These are phyloP conservation scores for Campoplex capitator DNA, from an alignment of 2,888 invertebrate genomes.

Conservation along the genomic window DNA sequence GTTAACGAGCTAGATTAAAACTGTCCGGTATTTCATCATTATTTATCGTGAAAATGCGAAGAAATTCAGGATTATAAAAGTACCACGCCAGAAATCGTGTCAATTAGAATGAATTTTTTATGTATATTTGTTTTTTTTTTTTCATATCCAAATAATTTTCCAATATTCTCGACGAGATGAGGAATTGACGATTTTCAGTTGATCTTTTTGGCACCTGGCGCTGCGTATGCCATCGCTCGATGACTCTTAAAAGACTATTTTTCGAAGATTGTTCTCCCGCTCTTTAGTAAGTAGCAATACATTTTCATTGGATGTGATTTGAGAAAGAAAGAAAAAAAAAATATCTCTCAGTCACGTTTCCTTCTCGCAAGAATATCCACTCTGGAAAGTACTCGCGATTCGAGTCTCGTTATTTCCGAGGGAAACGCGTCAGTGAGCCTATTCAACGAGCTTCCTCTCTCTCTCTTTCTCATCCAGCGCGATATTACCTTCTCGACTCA, in stretches of 20 bases:
- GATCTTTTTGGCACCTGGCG: no score
- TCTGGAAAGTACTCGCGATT: not conserved
- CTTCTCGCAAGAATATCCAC: not conserved
- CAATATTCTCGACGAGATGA: no score
- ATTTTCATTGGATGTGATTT: constrained; percentile 13
- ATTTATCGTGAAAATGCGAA: no score
- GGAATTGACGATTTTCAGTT: no score
- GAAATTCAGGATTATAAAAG: no score
- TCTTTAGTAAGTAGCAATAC: not conserved
- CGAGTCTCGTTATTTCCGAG: not conserved
- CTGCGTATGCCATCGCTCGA: not conserved
- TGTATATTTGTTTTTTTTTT: no score
- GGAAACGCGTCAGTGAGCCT: not conserved
- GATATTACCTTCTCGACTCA: not conserved
- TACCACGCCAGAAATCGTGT: no score
- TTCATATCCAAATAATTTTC: no score
- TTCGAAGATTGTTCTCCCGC: constrained; percentile 14
- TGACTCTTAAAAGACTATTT: not conserved
- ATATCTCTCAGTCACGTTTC: not conserved
- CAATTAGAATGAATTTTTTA: no score
- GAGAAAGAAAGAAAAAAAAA: not conserved
- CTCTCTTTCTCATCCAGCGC: not conserved
- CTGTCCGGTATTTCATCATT: no score
- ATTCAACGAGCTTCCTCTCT: not conserved
- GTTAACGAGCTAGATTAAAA: no score